These are phyloP conservation scores for Naja naja DNA, from an alignment of 2,113 vertebrate species.

Conservation along the genomic window DNA sequence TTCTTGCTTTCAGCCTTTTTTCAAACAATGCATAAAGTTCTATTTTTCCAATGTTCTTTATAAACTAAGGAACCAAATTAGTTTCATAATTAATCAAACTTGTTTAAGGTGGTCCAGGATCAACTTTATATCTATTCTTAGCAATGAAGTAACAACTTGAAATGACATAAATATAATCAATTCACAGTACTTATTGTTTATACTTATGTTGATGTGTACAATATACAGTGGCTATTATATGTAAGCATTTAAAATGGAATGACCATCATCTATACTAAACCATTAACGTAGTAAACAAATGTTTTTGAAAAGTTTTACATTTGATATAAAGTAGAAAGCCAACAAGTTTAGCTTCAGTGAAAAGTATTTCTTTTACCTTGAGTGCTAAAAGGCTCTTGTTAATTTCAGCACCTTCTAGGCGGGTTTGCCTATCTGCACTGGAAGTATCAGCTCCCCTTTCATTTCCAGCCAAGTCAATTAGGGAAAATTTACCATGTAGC, in stretches of 20 bases:
- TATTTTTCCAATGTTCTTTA: background rate
- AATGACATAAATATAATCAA: background rate
- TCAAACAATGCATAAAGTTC: background rate
- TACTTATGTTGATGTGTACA: background rate
- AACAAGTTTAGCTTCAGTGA: constrained; percentile 28
- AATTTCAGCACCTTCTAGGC: constrained; percentile 97
- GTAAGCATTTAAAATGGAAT: background rate
- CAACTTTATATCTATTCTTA: background rate
- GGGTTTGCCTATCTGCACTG: constrained; percentile 93
- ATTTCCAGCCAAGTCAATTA: constrained; percentile 96
- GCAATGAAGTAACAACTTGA: background rate
- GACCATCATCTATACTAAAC: background rate
- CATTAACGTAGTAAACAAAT: background rate
- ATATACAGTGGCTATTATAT: background rate
- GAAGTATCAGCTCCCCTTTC: constrained; percentile 96
- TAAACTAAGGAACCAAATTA: background rate
- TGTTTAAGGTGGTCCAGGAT: background rate
- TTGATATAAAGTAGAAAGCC: background rate
- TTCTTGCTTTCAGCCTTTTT: background rate
- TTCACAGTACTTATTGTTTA: background rate
- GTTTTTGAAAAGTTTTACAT: background rate
- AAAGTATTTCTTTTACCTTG: constrained; percentile 78
- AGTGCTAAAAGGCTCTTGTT: constrained; percentile 98
- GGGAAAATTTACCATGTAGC: constrained; percentile 97
- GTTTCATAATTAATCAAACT: background rate